A percentile compares a stretch with the other conserved stretches of the same genome.
phyloP scores from a whole-genome alignment of 2,113 vertebrate species.

The Nannobrachium achirus region DNA sequence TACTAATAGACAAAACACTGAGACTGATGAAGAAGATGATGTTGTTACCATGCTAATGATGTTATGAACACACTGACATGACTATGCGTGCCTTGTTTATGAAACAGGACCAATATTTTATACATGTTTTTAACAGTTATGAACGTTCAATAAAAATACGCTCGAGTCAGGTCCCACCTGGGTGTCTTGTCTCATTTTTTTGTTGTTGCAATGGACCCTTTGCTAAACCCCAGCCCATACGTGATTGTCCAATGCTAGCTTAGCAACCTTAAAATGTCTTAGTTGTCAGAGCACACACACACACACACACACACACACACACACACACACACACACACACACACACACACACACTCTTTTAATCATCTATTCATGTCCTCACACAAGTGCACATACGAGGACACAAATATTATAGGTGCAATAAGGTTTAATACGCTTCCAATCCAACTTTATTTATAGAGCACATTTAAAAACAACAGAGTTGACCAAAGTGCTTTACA shows the following conservation, averaged over 20 bases:
- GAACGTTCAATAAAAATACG: constrained; percentile 78
- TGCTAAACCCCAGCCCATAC: neutral
- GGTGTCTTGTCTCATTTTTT: constrained; percentile 51
- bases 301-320: too few species aligned
- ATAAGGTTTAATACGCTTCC: too few species aligned
- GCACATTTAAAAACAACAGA: too few species aligned
- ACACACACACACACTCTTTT: too few species aligned
- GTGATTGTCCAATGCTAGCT: too few species aligned
- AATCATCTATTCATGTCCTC: too few species aligned
- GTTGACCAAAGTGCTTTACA: too few species aligned
- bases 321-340: too few species aligned
- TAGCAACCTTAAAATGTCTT: constrained; percentile 6
- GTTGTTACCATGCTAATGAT: constrained; percentile 70
- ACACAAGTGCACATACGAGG: too few species aligned
- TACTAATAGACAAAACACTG: constrained; percentile 75
- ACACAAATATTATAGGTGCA: too few species aligned
- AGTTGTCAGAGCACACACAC: constrained; percentile 32
- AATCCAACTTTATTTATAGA: too few species aligned
- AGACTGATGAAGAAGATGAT: constrained; percentile 61
- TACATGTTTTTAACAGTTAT: constrained; percentile 86
- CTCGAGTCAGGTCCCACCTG: constrained; percentile 78
- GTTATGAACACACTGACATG: constrained; percentile 79
- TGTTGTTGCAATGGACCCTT: constrained; percentile 1
- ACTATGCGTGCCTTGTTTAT: constrained; percentile 85
- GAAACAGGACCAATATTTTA: constrained; percentile 85